phyloP scores from a whole-genome alignment of 92 coral and sea anemone species.

The Isaurus tuberculatus region DNA sequence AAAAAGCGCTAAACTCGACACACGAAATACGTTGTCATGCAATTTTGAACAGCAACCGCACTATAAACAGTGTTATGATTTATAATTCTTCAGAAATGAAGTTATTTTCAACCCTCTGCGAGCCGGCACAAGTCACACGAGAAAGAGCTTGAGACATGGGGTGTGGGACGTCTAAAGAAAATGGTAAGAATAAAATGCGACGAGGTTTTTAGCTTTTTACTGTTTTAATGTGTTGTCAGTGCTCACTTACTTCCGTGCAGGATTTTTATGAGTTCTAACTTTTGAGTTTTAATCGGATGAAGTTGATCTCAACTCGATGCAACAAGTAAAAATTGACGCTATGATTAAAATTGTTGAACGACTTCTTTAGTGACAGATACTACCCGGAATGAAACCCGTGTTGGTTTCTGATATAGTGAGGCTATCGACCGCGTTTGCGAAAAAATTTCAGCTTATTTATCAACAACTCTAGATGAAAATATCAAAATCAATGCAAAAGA shows the following conservation, averaged over 20 bases:
- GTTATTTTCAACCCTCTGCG: background rate
- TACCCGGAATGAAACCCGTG: background rate
- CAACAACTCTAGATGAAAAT: background rate
- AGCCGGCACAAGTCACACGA: background rate
- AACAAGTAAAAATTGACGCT: no score
- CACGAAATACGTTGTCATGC: background rate
- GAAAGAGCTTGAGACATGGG: constrained; percentile 18
- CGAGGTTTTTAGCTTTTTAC: background rate
- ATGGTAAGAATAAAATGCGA: background rate
- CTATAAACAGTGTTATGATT: constrained; percentile 6
- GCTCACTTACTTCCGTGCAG: background rate
- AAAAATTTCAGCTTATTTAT: background rate
- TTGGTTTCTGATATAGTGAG: background rate
- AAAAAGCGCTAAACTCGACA: background rate
- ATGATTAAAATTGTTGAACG: no score
- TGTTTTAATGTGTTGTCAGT: background rate
- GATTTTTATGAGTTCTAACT: background rate
- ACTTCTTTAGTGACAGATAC: background rate
- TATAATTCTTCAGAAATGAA: background rate
- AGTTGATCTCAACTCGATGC: no score
- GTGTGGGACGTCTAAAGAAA: constrained; percentile 23
- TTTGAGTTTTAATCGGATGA: no score
- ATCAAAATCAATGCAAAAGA: background rate
- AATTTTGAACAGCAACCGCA: background rate
- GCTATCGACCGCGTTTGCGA: background rate